A percentile compares a stretch with the other conserved stretches of the same genome.
Conservation (phyloP, 2,113 vertebrate genomes). For the Fregetta grallaria region DNA sequence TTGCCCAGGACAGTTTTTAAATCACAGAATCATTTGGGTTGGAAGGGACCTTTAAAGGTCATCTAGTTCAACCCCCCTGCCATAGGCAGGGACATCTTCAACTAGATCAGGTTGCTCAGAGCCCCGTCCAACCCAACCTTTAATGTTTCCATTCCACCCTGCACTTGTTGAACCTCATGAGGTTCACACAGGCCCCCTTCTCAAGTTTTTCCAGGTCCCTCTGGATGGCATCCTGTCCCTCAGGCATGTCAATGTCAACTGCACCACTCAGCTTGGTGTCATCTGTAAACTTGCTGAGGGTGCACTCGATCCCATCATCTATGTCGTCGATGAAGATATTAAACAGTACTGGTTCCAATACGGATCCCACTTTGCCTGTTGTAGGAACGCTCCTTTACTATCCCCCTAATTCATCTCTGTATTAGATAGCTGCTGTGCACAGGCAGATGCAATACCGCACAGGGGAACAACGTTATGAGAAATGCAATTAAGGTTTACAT, state of each 20-base stretch:
- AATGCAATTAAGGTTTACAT: background rate
- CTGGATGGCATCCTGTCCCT: background rate
- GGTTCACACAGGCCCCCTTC: background rate
- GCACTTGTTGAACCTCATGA: background rate
- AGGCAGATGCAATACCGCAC: accelerated
- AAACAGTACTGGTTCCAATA: accelerated
- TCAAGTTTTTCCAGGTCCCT: too few species aligned
- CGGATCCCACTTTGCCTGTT: background rate
- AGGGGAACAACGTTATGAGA: accelerated
- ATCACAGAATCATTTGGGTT: background rate
- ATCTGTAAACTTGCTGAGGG: background rate
- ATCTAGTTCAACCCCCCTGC: background rate
- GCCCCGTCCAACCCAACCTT: accelerated
- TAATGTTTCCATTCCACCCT: too few species aligned
- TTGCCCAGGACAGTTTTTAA: background rate
- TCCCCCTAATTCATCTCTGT: background rate
- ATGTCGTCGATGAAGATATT: accelerated
- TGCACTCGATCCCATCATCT: accelerated
- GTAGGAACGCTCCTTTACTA: background rate
- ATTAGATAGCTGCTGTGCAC: background rate
- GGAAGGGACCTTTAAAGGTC: background rate
- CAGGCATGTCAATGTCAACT: accelerated
- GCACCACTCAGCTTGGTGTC: background rate
- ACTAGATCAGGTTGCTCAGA: background rate
- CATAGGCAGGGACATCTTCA: background rate